Percentiles rank a stretch among this genome's conserved stretches.
These are phyloP conservation scores for Heliangelus exortis DNA, from an alignment of 2,797 vertebrate genomes.

Conservation along the genomic window DNA sequence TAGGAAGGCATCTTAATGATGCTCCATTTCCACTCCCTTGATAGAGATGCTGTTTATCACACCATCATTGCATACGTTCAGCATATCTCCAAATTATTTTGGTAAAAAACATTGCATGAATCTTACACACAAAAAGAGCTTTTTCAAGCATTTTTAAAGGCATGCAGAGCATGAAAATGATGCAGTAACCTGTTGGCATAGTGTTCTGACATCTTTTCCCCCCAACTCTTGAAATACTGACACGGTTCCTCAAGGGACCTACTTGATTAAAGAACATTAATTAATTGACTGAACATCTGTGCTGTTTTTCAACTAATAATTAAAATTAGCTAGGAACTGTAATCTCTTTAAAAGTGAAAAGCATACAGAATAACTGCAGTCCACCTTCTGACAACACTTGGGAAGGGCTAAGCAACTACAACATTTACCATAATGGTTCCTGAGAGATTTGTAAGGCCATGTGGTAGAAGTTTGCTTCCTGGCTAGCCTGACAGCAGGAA, in stretches of 20 bases:
- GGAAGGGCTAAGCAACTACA: neutral
- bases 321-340: conserved; percentile 21
- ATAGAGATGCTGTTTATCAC: neutral
- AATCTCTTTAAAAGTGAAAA: neutral
- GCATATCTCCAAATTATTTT: neutral
- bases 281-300: conserved; percentile 63
- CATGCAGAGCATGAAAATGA: neutral
- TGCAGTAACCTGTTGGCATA: conserved; percentile 11
- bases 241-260: neutral
- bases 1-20: neutral
- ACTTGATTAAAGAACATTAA: conserved; percentile 60
- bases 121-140: neutral
- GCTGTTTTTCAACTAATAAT: conserved; percentile 42
- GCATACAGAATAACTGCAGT: neutral
- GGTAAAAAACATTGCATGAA: neutral
- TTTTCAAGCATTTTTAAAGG: neutral
- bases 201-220: neutral
- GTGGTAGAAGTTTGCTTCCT: neutral
- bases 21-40: neutral
- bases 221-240: conserved; percentile 24
- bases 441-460: neutral
- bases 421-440: neutral
- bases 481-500: neutral
- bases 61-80: neutral
- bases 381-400: neutral